These are phyloP conservation scores for Rhizoglyphus robini DNA, from an alignment of 1,140 invertebrate genomes.

Conservation along the genomic window DNA sequence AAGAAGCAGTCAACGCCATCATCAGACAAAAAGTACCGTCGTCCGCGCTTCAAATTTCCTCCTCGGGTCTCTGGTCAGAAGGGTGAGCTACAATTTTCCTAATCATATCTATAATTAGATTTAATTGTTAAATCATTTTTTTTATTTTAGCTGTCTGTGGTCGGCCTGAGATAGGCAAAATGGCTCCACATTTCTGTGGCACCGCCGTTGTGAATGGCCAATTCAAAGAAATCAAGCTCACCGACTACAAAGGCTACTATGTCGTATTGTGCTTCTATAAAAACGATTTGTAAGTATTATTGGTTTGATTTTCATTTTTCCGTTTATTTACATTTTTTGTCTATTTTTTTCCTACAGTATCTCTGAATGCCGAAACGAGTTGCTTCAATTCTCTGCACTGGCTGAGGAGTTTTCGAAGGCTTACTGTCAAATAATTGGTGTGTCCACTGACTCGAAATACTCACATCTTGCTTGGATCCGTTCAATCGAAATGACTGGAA, in stretches of 20 bases:
- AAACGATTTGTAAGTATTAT: constrained; percentile 54
- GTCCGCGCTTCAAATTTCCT: too few relatives aligned
- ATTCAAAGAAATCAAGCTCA: constrained; percentile 71
- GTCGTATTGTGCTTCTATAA: constrained; percentile 95
- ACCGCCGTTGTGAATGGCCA: constrained; percentile 85
- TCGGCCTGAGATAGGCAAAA: constrained; percentile 26
- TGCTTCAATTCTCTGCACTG: constrained; percentile 83
- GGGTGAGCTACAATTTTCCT: too few relatives aligned
- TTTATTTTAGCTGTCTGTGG: background rate
- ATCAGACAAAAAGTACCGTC: too few relatives aligned
- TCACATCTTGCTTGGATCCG: constrained; percentile 91
- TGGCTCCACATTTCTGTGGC: constrained; percentile 55
- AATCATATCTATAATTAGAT: too few relatives aligned
- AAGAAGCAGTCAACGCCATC: too few relatives aligned
- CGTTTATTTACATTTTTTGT: background rate
- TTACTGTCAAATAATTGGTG: constrained; percentile 75
- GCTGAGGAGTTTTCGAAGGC: constrained; percentile 70
- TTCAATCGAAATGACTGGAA: constrained; percentile 84
- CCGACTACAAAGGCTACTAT: constrained; percentile 84
- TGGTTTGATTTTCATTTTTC: background rate
- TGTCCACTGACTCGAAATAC: constrained; percentile 87
- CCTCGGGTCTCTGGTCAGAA: too few relatives aligned
- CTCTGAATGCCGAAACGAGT: constrained; percentile 92
- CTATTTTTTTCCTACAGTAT: constrained; percentile 40
- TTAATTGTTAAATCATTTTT: too few relatives aligned